These are phyloP conservation scores for Bubo bubo DNA, from an alignment of 2,113 vertebrate species.

Conservation along the genomic window DNA sequence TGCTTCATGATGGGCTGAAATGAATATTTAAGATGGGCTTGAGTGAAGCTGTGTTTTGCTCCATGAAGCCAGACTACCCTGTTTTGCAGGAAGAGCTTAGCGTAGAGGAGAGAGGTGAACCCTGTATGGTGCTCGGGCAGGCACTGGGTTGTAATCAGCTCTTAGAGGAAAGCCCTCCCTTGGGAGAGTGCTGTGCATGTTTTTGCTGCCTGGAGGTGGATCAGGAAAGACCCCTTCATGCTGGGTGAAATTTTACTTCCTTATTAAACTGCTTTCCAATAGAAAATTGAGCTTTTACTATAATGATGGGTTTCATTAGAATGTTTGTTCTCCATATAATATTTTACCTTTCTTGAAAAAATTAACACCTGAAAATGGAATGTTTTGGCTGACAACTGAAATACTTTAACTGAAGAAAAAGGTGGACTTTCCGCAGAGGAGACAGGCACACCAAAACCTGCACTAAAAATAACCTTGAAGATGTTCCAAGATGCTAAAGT, in stretches of 20 bases:
- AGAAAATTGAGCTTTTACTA: neutral
- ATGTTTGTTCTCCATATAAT: neutral
- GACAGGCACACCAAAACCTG: neutral
- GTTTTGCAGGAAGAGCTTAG: neutral
- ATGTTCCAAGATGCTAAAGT: neutral
- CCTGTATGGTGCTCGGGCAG: accelerated
- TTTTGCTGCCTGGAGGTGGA: neutral
- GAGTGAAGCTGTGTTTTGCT: neutral
- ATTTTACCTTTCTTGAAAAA: neutral
- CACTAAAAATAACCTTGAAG: neutral
- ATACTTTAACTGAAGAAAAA: neutral
- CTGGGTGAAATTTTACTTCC: neutral
- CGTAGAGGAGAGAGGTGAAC: neutral
- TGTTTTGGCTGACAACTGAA: neutral
- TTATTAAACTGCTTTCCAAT: neutral
- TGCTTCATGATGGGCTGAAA: neutral
- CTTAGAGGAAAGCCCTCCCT: neutral
- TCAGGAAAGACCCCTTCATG: neutral
- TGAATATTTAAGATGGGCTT: neutral
- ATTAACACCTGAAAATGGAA: neutral
- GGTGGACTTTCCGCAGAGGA: neutral
- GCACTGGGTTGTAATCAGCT: neutral
- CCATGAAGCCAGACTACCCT: neutral
- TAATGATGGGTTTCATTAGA: neutral
- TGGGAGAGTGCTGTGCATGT: neutral